Evolutionary conservation across 2,888 invertebrate species (phyloP).

Genomic region (Baccha elongata): DNA sequence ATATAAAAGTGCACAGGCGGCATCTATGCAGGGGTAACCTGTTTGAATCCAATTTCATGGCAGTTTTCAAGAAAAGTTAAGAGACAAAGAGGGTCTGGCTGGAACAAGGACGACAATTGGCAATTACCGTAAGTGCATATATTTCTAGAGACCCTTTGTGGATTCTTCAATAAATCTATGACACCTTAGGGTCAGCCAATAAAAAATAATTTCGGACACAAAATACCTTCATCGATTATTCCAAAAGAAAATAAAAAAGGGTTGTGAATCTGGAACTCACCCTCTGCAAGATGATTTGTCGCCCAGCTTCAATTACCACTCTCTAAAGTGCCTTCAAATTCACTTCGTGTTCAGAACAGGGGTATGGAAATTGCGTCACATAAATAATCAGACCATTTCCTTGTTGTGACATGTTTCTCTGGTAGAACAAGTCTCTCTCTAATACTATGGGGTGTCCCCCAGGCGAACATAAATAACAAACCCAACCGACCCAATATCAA

Average conservation of each 20-base stretch:
- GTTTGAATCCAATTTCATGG: conserved; percentile 69
- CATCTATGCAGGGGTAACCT: conserved; percentile 46
- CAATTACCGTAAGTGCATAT: conserved; percentile 72
- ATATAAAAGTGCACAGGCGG: conserved; percentile 39
- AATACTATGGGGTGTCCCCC: conserved; percentile 61
- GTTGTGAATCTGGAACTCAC: conserved; percentile 28
- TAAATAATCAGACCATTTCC: conserved; percentile 75
- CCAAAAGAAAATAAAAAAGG: conserved; percentile 39
- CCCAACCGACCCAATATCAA: conserved; percentile 74
- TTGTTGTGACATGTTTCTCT: conserved; percentile 75
- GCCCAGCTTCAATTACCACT: conserved; percentile 69
- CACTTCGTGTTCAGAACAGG: neutral
- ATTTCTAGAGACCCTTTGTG: conserved; percentile 49
- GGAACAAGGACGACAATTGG: conserved; percentile 65
- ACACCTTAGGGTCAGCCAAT: conserved; percentile 65
- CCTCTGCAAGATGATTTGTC: conserved; percentile 65
- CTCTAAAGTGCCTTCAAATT: conserved; percentile 60
- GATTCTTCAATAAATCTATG: conserved; percentile 65
- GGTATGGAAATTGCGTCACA: conserved; percentile 76
- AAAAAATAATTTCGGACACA: conserved; percentile 47
- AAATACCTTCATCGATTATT: neutral
- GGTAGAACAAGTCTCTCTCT: neutral
- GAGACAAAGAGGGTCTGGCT: conserved; percentile 29
- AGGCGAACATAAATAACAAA: conserved; percentile 76
- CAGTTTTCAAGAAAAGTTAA: conserved; percentile 9